A percentile compares a stretch with the other conserved stretches of the same genome.
Evolutionary conservation across 1,140 invertebrate species (phyloP).

Genomic region (Bursaphelenchus mucronatus): DNA sequence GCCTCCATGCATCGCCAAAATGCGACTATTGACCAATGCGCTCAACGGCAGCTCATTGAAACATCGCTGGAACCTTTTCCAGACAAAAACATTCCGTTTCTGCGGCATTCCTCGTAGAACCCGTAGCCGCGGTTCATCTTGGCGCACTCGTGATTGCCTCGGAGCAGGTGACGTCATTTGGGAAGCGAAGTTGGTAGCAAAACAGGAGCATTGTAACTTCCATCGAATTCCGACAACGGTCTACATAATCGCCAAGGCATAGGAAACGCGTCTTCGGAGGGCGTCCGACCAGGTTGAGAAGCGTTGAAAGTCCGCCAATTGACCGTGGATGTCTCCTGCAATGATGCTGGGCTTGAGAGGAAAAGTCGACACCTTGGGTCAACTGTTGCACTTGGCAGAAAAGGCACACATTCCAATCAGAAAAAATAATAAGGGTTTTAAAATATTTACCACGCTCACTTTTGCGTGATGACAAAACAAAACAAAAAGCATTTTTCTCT

Average conservation of each 20-base stretch:
- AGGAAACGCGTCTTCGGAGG: constrained; percentile 98
- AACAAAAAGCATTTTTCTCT: constrained; percentile 64
- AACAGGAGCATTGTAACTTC: constrained; percentile 65
- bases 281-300: constrained; percentile 51
- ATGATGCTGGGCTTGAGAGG: constrained; percentile 4
- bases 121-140: constrained; percentile 79
- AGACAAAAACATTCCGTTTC: constrained; percentile 88
- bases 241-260: constrained; percentile 87
- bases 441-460: too few species aligned
- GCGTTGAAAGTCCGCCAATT: constrained; percentile 65
- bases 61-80: constrained; percentile 97
- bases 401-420: too few species aligned
- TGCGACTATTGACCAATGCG: constrained; percentile 80
- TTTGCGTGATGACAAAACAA: constrained; percentile 21
- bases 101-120: constrained; percentile 91
- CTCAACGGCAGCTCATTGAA: constrained; percentile 95
- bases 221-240: constrained; percentile 68
- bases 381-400: too few species aligned
- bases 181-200: constrained; percentile 95
- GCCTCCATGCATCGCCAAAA: constrained; percentile 79
- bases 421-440: too few species aligned
- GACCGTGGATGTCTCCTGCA: constrained; percentile 64
- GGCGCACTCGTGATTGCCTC: constrained; percentile 78
- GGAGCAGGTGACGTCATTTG: constrained; percentile 82
- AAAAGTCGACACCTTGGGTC: not conserved